These are phyloP conservation scores for Pagetopsis macropterus DNA, from an alignment of 2,797 vertebrate genomes.

Conservation along the genomic window DNA sequence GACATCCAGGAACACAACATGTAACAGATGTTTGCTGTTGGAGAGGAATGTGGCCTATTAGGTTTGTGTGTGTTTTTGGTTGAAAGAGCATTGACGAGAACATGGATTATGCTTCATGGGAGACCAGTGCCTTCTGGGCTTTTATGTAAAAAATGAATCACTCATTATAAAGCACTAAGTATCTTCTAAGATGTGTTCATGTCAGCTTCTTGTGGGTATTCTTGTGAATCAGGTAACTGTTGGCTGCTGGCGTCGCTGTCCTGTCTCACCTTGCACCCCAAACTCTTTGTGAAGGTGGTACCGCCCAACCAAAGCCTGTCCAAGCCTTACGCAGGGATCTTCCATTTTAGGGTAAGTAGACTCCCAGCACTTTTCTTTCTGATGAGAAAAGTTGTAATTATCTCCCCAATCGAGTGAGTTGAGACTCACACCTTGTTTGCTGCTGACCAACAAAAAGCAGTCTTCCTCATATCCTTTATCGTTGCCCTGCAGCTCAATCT, in stretches of 20 bases:
- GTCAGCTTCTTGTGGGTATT: not conserved
- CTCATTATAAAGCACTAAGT: not conserved
- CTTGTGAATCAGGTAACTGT: constrained; percentile 81
- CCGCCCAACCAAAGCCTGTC: constrained; percentile 80
- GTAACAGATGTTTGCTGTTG: constrained; percentile 59
- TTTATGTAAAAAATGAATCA: not conserved
- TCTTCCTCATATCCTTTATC: not conserved
- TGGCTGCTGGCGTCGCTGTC: constrained; percentile 87
- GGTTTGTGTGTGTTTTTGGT: not conserved
- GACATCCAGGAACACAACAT: constrained; percentile 25
- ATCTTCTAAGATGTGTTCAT: not conserved
- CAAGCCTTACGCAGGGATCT: constrained; percentile 83
- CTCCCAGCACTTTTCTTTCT: not conserved
- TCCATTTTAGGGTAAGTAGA: constrained; percentile 79
- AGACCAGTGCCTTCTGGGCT: not conserved
- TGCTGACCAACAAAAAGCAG: not conserved
- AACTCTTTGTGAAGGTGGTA: constrained; percentile 83
- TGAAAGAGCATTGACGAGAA: not conserved
- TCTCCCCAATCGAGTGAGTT: constrained; percentile 36
- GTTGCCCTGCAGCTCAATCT: not conserved
- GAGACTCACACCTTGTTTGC: constrained; percentile 43
- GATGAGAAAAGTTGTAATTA: constrained; percentile 33
- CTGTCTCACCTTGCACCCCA: constrained; percentile 82
- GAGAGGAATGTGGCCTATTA: constrained; percentile 46
- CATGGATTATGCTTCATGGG: not conserved